Percentiles rank a stretch among this genome's conserved stretches.
phyloP scores from a whole-genome alignment of 2,797 vertebrate genomes.

The Alectoris magna region DNA sequence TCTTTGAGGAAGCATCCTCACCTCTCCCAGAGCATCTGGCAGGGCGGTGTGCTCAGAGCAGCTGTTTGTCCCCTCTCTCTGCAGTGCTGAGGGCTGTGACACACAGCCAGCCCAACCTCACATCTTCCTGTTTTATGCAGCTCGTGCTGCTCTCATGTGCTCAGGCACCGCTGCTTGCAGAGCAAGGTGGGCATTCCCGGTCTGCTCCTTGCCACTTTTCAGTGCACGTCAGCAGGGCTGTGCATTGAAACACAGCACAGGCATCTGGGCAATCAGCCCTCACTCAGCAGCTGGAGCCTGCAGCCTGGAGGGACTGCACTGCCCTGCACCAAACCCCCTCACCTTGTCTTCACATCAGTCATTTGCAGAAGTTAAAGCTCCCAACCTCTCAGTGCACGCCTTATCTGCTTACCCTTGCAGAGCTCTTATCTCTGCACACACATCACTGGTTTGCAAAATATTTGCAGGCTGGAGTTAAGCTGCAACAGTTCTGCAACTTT shows the following conservation, averaged over 20 bases:
- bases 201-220: not conserved
- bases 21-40: not conserved
- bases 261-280: not conserved
- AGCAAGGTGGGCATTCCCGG: not conserved
- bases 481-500: not conserved
- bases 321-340: not conserved
- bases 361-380: not conserved
- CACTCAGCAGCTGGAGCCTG: not conserved
- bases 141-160: not conserved
- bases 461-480: rapidly evolving
- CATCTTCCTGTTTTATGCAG: not conserved
- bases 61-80: not conserved
- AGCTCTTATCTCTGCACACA: rapidly evolving
- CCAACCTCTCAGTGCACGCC: not conserved
- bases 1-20: not conserved
- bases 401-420: not conserved
- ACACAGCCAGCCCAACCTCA: not conserved
- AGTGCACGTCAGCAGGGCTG: rapidly evolving
- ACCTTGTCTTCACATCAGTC: not conserved
- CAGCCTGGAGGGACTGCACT: rapidly evolving
- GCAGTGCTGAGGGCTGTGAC: not conserved
- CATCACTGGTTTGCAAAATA: rapidly evolving
- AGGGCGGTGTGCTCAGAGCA: too few relatives aligned
- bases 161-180: not conserved
- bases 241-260: rapidly evolving